Base-by-base conservation (phyloP, 1,140 invertebrate genomes). In the Ips nitidus region DNA sequence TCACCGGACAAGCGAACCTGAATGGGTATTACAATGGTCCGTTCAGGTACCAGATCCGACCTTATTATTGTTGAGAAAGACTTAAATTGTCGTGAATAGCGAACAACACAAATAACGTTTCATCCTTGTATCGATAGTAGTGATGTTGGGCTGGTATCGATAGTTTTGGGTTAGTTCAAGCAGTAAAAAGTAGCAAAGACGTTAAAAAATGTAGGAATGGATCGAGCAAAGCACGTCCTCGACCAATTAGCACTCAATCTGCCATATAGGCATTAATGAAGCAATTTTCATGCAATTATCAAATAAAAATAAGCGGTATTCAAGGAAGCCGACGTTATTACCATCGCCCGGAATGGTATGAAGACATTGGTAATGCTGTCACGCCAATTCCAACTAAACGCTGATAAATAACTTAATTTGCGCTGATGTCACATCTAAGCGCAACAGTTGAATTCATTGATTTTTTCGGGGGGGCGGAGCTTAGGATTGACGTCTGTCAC, bases 281-380 rank as follows among this genome's bases (percentile, higher is more conserved):
- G 66, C 59, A 53, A 69, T 69, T 69, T 60, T 69, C 58, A 69
- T 69, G 66, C 66, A 52, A 69, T 69, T 69, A 69, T 62, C 66
- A 62, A 69, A 69, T 69, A 62, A 69, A 69, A 69, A 62, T 69
- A 53, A 69, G 36, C 41, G 47, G 40, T 47, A 57, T 69, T 43
- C 66, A 69, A 69, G 66, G 66, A 69, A 69, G 59, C 52, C n/a
- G 45, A 55, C 52, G 36, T 55, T 64, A 55, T 55, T 55, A 42
- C n/a, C 22, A 22, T 58, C 36, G 37, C 63, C 47, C 42, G 41
- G 50, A 57, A 66, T 66, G 64, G 64, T 36, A 41, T 36, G 64
- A 66, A 57, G n/a, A 50, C 41, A 66, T 66, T 58, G 53, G n/a
- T 2, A 66, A 57, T 43, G 41, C 41, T 38, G 64, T 66, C 64